Evolutionary conservation across 2,797 vertebrate species (phyloP).

Genomic region (Tadarida brasiliensis): DNA sequence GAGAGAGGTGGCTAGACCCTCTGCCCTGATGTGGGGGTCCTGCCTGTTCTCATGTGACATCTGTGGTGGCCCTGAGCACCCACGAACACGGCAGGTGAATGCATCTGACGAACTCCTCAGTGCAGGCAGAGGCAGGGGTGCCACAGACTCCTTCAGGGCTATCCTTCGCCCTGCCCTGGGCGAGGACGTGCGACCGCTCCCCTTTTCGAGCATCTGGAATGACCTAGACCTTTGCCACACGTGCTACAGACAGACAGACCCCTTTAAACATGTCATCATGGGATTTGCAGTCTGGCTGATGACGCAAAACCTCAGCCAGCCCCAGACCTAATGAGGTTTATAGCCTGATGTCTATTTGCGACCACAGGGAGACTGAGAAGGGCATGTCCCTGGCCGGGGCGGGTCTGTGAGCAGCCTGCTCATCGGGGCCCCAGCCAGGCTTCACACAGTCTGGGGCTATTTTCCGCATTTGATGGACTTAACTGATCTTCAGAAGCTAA

Average conservation of each 20-base stretch:
- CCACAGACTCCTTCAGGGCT: background rate
- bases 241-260: background rate
- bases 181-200: rapidly evolving
- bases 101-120: background rate
- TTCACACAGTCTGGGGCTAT: background rate
- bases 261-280: background rate
- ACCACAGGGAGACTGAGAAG: background rate
- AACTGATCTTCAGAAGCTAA: background rate
- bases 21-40: no score
- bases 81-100: background rate
- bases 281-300: background rate
- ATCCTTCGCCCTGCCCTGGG: background rate
- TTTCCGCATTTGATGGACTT: constrained; percentile 39
- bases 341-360: constrained; percentile 49
- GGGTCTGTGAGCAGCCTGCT: rapidly evolving
- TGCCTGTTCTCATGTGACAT: rapidly evolving
- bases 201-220: background rate
- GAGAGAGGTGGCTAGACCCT: background rate
- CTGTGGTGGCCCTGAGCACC: background rate
- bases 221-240: background rate
- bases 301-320: background rate
- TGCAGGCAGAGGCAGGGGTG: background rate
- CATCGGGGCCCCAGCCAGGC: background rate
- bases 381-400: background rate
- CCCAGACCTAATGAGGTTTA: constrained; percentile 21